phyloP scores from a whole-genome alignment of 2,888 invertebrate genomes.

The Caenorhabditis sp. region DNA sequence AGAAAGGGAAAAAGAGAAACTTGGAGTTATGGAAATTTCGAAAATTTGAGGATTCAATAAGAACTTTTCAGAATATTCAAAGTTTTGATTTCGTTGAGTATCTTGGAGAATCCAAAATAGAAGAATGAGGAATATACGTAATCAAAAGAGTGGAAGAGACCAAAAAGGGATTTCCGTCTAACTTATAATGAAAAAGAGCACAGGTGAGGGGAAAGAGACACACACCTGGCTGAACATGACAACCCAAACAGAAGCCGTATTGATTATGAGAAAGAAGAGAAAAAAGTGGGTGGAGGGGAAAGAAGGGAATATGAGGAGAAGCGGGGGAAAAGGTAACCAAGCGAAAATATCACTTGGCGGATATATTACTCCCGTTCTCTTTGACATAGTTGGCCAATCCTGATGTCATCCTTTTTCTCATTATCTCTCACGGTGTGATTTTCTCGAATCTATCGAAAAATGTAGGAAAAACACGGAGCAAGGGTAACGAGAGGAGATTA shows the following conservation, averaged over 20 bases:
- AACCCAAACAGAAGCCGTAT: slow-evolving; percentile 17
- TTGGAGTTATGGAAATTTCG: no score
- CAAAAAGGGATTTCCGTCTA: neutral
- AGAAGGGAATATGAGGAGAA: slow-evolving; percentile 21
- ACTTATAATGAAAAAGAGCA: slow-evolving; percentile 22
- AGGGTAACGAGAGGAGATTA: no score
- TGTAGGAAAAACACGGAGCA: no score
- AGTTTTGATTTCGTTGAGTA: no score
- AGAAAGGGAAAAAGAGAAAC: no score
- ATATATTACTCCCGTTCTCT: no score
- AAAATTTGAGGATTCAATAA: no score
- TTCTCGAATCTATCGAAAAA: no score
- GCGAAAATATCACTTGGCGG: slow-evolving; percentile 13
- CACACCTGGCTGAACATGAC: slow-evolving; percentile 31
- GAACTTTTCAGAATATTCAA: no score
- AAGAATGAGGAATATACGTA: slow-evolving; percentile 8
- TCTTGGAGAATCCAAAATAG: neutral
- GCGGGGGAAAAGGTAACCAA: slow-evolving; percentile 7
- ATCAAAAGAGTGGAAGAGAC: neutral
- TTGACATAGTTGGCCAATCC: neutral
- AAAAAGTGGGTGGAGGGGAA: slow-evolving; percentile 4
- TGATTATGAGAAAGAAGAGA: slow-evolving; percentile 17
- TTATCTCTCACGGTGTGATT: no score
- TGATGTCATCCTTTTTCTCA: neutral
- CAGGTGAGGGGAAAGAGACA: slow-evolving; percentile 11